Conservation (phyloP, 2,888 invertebrate genomes). For the Sialis fuliginosa region DNA sequence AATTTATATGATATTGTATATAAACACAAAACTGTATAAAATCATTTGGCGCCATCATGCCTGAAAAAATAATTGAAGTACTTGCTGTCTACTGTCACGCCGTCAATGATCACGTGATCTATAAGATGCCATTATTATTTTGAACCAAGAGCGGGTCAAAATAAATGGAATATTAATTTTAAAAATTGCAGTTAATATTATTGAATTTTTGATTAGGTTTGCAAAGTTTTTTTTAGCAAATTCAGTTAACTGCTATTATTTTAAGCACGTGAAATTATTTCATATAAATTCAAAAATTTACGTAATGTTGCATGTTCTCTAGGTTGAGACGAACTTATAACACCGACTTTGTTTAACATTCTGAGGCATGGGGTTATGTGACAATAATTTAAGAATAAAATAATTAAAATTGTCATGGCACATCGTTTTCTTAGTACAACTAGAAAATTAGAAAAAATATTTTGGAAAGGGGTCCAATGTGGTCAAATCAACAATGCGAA, state of each 20-base stretch:
- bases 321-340: too few relatives aligned
- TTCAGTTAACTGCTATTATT: too few relatives aligned
- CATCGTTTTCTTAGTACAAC: conserved; percentile 3
- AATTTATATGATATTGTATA: conserved; percentile 14
- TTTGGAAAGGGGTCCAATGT: conserved; percentile 1
- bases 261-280: too few relatives aligned
- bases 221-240: too few relatives aligned
- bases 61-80: conserved; percentile 30
- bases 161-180: background rate
- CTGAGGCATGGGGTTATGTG: background rate
- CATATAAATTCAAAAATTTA: too few relatives aligned
- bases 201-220: too few relatives aligned
- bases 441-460: conserved; percentile 2
- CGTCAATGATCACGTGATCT: conserved; percentile 29
- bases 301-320: too few relatives aligned
- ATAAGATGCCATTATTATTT: conserved; percentile 13
- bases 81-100: conserved; percentile 12
- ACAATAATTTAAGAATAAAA: background rate
- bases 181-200: too few relatives aligned
- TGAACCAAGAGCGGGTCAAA: background rate
- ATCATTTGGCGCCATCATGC: conserved; percentile 38
- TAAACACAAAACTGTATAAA: conserved; percentile 27
- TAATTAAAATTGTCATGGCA: conserved; percentile 5
- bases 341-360: too few relatives aligned
- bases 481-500: background rate